Evolutionary conservation across 2,797 vertebrate genomes (phyloP), one percentile per base, ranked within the genome.

Genomic region (Cyclura pinguis): DNA sequence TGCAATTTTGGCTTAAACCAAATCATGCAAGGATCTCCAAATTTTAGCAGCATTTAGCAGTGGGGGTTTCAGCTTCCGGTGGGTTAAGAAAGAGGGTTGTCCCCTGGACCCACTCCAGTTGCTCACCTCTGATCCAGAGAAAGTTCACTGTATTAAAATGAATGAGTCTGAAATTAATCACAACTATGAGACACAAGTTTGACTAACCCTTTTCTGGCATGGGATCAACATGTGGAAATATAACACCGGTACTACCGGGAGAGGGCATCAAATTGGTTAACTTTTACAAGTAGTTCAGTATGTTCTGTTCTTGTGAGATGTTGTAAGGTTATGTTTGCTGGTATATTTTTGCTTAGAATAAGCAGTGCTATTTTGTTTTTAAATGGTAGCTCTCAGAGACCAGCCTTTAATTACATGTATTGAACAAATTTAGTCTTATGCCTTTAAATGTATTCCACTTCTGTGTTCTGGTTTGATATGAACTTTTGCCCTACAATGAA

Each of bases 321-420:
- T 84, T 94, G 84, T 76, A 87, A 62, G 10, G 9, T 27, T 32
- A 62, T 24, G 9, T 83, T 83, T 83, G 32, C 62, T 38, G 72
- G 92, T 85, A 77, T n/a, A 8, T 84, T 32, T 74, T 76, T 27
- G 35, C 16, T 52, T 64, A 59, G 57, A 13, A 12, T 57, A 14
- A 22, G 59, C 6, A 22, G 5, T 62, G 18, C 22, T 62, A n/a
- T 18, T 59, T 16, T 16, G 95, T 84, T 96, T 94, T 94, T 90
- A 95, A 86, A 94, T 69, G 67, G 12, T 69, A 69, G 67, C 12
- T 69, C 10, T 91, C 92, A 91, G 92, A 95, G 89, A 95, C 93
- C 90, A 94, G 88, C 93, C 90, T 95, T 88, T 90, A 91, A 95
- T 88, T 94, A 93, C 94, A 95, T 93, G 93, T 96, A 94, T 95